Evolutionary conservation across 1,140 invertebrate genomes (phyloP).

Genomic region (Zaprionus lachaisei): DNA sequence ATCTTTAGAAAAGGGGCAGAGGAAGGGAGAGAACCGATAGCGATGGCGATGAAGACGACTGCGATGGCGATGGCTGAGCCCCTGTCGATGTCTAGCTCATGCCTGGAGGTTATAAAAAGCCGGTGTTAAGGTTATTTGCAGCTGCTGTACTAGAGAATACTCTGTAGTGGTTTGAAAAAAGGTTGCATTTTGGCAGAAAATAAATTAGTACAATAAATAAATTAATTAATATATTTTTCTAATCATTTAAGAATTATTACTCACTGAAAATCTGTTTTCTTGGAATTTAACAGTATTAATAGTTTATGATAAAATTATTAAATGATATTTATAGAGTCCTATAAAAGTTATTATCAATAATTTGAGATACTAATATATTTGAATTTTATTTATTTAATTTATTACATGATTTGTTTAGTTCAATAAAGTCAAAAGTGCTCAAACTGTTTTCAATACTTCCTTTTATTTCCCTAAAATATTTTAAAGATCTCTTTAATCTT

Average conservation of each 20-base stretch:
- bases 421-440: not conserved
- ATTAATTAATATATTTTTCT: not conserved
- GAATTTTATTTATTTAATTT: not conserved
- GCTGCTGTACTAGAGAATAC: conserved; percentile 4
- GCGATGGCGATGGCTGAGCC: conserved; percentile 1
- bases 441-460: not conserved
- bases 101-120: conserved; percentile 20
- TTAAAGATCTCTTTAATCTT: not conserved
- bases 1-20: conserved; percentile 38
- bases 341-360: not conserved
- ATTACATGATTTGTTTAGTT: not conserved
- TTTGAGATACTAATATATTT: not conserved
- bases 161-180: not conserved
- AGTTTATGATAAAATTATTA: not conserved
- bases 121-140: too few relatives aligned
- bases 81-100: conserved; percentile 18
- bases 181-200: not conserved
- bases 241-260: too few relatives aligned
- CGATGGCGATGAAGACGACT: conserved; percentile 6
- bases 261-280: too few relatives aligned
- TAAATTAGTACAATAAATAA: not conserved
- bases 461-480: not conserved
- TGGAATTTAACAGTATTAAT: not conserved
- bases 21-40: conserved; percentile 1
- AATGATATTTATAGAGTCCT: not conserved